Base-by-base conservation (phyloP, 2,113 vertebrate species). In the Elephas maximus region DNA sequence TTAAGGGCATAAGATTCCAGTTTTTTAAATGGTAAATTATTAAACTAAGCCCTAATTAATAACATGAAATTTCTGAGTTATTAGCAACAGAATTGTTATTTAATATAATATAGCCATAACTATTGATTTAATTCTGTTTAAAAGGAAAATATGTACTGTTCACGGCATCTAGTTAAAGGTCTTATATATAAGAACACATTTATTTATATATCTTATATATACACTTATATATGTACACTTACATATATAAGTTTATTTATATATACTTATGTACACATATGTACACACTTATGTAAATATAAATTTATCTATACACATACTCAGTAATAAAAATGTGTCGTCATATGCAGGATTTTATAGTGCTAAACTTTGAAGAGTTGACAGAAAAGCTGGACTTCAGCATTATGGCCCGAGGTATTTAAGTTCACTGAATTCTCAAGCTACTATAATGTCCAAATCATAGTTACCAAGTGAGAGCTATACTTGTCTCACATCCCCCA, bases 101-200 rank as follows among this genome's bases (percentile, higher is more conserved):
- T 65, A 81, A 79, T 26, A 30, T 79, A 92, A 69, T 53, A 85
- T 51, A 69, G 12, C 44, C 41, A 17, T 71, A 11, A 23, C 69
- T 86, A 85, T 92, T 90, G 24, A 84, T 26, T 65, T n/a, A 48
- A 37, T 87, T 69, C 57, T 95, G 82, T 62, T 93, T 88, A 53
- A 48, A 73, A 79, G n/a, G n/a, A 30, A 78, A 91, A 73, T 44
- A 1, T 51, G 4, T 77, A 62, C 1, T 14, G 11, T 90, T 94
- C 21, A 69, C 28, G 80, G 6, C 30, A 65, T 91, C 77, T 93
- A 84, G 74, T 76, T 83, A 45, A 5, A 88, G 14, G 67, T 71
- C 3, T 71, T 57, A 17, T 57, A 57, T 57, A 57, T 12, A 57
- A 57, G 15, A 15, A 12, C 53, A 57, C 53, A 57, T 17, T 57